Evolutionary conservation across 1,140 invertebrate species (phyloP).

Genomic region (Schlechtendalia chinensis): DNA sequence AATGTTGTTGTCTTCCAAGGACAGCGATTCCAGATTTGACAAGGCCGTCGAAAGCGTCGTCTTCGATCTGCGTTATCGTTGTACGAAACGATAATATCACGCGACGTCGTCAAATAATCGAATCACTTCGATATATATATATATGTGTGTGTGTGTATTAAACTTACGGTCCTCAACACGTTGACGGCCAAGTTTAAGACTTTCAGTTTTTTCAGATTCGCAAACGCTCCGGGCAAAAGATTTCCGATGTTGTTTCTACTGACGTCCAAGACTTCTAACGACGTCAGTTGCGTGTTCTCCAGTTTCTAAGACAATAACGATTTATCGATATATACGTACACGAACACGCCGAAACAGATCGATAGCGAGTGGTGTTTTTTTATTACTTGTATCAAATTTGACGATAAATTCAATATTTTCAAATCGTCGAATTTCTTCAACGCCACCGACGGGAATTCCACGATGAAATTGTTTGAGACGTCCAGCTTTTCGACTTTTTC

Average conservation of each 20-base stretch:
- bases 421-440: slow-evolving; percentile 68
- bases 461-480: slow-evolving; percentile 80
- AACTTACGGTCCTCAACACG: slow-evolving; percentile 75
- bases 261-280: slow-evolving; percentile 74
- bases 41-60: slow-evolving; percentile 81
- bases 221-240: slow-evolving; percentile 76
- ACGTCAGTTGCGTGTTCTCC: slow-evolving; percentile 66
- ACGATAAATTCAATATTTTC: slow-evolving; percentile 74
- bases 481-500: slow-evolving; percentile 73
- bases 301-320: slow-evolving; percentile 61
- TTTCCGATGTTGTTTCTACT: slow-evolving; percentile 80
- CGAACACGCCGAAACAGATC: too few relatives aligned
- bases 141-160: too few relatives aligned
- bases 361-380: too few relatives aligned
- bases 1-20: slow-evolving; percentile 85
- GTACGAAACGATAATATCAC: background rate
- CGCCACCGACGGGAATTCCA: slow-evolving; percentile 74
- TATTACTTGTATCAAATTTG: slow-evolving; percentile 77
- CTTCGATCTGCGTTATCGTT: slow-evolving; percentile 73
- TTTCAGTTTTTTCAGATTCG: slow-evolving; percentile 67
- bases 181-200: slow-evolving; percentile 82
- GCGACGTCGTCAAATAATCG: too few relatives aligned
- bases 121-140: too few relatives aligned
- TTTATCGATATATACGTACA: too few relatives aligned
- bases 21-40: slow-evolving; percentile 71